Evolutionary conservation across 2,888 invertebrate species (phyloP).

Genomic region (Cataglyphis cursor): DNA sequence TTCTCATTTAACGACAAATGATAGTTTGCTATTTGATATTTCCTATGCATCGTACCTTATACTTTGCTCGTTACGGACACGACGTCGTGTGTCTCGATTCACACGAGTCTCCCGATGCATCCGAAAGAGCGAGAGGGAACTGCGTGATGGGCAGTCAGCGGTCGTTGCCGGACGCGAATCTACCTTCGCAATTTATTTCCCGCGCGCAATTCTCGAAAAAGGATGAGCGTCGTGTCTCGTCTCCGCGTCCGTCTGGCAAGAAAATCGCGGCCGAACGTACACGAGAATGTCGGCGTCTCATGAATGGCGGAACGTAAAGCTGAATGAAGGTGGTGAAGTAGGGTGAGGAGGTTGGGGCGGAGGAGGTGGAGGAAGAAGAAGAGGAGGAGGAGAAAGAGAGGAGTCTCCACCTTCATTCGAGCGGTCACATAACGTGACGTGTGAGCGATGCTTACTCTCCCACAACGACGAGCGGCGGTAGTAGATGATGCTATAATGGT

Average conservation of each 20-base stretch:
- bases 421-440: conserved; percentile 82
- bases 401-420: conserved; percentile 68
- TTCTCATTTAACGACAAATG: background rate
- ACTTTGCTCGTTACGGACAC: conserved; percentile 14
- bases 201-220: conserved; percentile 53
- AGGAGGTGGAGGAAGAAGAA: conserved; percentile 25
- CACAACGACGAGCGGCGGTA: conserved; percentile 84
- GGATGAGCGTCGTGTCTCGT: conserved; percentile 8
- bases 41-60: conserved; percentile 21
- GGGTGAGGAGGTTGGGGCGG: conserved; percentile 27
- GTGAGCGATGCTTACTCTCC: conserved; percentile 86
- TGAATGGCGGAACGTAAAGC: conserved; percentile 63
- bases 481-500: conserved; percentile 86
- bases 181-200: conserved; percentile 51
- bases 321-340: conserved; percentile 58
- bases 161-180: conserved; percentile 43
- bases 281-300: conserved; percentile 34
- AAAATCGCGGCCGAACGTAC: conserved; percentile 58
- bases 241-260: conserved; percentile 29
- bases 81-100: conserved; percentile 38
- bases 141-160: conserved; percentile 46
- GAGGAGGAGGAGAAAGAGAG: conserved; percentile 50
- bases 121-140: conserved; percentile 42
- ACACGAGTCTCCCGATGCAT: conserved; percentile 46
- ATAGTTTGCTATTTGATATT: background rate